These are phyloP conservation scores for Aptenodytes patagonicus DNA, from an alignment of 2,113 vertebrate genomes.

Conservation along the genomic window DNA sequence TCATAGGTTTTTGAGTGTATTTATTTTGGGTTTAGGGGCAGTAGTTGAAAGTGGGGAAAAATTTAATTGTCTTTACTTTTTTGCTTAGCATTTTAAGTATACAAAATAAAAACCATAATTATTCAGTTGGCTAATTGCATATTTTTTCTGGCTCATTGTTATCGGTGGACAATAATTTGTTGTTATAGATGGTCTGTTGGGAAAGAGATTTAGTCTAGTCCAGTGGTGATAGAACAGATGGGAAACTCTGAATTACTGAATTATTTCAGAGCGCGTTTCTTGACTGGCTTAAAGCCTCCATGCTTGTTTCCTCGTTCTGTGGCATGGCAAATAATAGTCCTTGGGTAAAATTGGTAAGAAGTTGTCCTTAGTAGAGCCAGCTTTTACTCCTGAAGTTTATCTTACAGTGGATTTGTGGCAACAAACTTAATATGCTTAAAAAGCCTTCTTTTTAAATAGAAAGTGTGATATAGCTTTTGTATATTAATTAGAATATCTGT, in stretches of 20 bases:
- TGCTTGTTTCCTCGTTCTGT: neutral
- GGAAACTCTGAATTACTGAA: neutral
- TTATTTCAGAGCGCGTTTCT: neutral
- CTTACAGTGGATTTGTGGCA: neutral
- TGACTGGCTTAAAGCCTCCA: neutral
- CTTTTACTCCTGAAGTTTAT: neutral
- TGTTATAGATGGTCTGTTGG: slow-evolving; percentile 11
- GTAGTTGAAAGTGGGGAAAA: slow-evolving; percentile 24
- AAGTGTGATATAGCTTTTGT: neutral
- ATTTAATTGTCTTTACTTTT: slow-evolving; percentile 19
- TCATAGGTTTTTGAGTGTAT: slow-evolving; percentile 22
- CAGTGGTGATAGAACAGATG: neutral
- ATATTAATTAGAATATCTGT: neutral
- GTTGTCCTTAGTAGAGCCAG: neutral
- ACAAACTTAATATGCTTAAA: neutral
- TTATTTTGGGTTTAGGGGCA: slow-evolving; percentile 36
- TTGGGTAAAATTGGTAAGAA: neutral
- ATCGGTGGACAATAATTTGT: slow-evolving; percentile 7
- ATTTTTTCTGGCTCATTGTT: slow-evolving; percentile 29
- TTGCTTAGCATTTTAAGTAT: slow-evolving; percentile 35
- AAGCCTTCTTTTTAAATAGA: neutral
- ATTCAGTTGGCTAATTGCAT: slow-evolving; percentile 31
- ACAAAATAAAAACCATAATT: slow-evolving; percentile 19
- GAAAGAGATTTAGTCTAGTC: slow-evolving; percentile 2
- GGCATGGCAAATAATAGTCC: neutral